Evolutionary conservation across 2,888 invertebrate genomes (phyloP).

Genomic region (Sphaeridia pumilis): DNA sequence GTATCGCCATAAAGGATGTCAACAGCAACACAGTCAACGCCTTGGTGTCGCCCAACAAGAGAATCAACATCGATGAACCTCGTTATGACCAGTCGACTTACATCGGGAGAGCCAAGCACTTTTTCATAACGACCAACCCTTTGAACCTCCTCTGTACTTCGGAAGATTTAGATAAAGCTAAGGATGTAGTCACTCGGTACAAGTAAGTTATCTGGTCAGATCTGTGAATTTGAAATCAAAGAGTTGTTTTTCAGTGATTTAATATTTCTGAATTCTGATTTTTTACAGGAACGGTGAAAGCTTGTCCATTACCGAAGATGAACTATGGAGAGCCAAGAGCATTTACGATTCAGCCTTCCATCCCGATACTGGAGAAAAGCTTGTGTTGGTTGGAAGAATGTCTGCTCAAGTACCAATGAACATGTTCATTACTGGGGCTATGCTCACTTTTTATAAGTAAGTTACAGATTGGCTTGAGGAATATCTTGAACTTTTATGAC

Average conservation of each 20-base stretch:
- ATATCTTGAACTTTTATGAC: too few relatives aligned
- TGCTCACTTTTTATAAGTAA: constrained; percentile 91
- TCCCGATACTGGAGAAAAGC: constrained; percentile 96
- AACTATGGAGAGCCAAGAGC: constrained; percentile 83
- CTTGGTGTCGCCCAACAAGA: not conserved
- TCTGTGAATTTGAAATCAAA: too few relatives aligned
- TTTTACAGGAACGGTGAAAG: constrained; percentile 43
- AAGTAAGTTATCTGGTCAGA: constrained; percentile 48
- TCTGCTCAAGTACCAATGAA: constrained; percentile 97
- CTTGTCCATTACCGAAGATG: constrained; percentile 57
- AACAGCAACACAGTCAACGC: constrained; percentile 4
- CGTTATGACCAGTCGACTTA: constrained; percentile 87
- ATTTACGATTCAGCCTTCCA: constrained; percentile 98
- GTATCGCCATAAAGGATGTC: constrained; percentile 2
- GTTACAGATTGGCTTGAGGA: too few relatives aligned
- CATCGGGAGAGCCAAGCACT: constrained; percentile 77
- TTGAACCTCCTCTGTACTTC: constrained; percentile 68
- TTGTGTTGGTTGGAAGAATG: constrained; percentile 88
- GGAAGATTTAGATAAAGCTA: constrained; percentile 62
- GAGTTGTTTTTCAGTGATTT: not conserved
- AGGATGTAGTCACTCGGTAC: constrained; percentile 62
- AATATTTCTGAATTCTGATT: not conserved
- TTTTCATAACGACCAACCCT: constrained; percentile 86
- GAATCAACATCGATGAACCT: constrained; percentile 63
- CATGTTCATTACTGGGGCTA: constrained; percentile 87